Evolutionary conservation across 2,113 vertebrate species (phyloP).

Genomic region (Sakesphorus luctuosus): DNA sequence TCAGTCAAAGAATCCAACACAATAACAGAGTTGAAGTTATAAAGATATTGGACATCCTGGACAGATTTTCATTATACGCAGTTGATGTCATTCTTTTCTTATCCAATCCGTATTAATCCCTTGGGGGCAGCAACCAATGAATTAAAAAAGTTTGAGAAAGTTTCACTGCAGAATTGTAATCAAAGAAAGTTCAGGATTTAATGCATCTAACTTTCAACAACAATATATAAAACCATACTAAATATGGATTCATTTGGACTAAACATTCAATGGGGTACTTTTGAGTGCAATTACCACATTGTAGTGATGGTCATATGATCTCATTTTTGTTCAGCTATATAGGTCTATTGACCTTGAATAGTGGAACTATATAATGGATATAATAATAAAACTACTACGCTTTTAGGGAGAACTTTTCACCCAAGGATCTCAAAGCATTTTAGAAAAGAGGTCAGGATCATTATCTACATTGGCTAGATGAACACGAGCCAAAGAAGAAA

Average conservation of each 20-base stretch:
- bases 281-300: slow-evolving; percentile 8
- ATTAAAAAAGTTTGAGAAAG: slow-evolving; percentile 61
- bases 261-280: slow-evolving; percentile 46
- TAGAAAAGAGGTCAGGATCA: slow-evolving; percentile 64
- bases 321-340: slow-evolving; percentile 34
- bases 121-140: slow-evolving; percentile 43
- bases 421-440: slow-evolving; percentile 47
- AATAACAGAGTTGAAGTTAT: slow-evolving; percentile 55
- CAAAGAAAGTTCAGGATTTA: slow-evolving; percentile 50
- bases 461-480: slow-evolving; percentile 24
- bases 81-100: slow-evolving; percentile 63
- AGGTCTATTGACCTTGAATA: slow-evolving; percentile 50
- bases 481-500: slow-evolving; percentile 36
- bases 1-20: slow-evolving; percentile 59
- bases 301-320: slow-evolving; percentile 19
- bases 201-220: slow-evolving; percentile 15
- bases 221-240: slow-evolving; percentile 8
- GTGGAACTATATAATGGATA: slow-evolving; percentile 39
- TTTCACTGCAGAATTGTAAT: slow-evolving; percentile 13
- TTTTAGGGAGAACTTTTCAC: slow-evolving; percentile 62
- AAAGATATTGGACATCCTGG: slow-evolving; percentile 44
- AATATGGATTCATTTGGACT: slow-evolving; percentile 57
- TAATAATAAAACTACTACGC: slow-evolving; percentile 34
- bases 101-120: slow-evolving; percentile 53
- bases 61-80: slow-evolving; percentile 41